These are phyloP conservation scores for Chelidonichthys spinosus DNA, from an alignment of 2,797 vertebrate species.

Conservation along the genomic window DNA sequence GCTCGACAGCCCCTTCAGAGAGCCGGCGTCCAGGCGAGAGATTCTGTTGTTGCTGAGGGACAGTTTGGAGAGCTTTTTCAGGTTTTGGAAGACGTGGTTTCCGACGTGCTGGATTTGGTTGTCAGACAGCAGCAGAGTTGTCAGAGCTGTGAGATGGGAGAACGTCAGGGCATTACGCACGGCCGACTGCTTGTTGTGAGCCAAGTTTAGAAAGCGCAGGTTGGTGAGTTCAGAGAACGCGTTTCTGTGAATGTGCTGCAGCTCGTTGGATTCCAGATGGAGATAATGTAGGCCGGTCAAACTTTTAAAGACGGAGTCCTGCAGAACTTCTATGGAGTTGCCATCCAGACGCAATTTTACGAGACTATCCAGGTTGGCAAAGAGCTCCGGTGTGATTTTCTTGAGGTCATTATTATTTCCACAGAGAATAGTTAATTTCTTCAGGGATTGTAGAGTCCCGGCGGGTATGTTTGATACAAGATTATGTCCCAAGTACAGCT, in stretches of 20 bases:
- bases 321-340: constrained; percentile 87
- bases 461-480: constrained; percentile 83
- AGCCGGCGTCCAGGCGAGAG: constrained; percentile 82
- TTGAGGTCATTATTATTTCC: constrained; percentile 90
- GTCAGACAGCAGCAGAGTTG: constrained; percentile 89
- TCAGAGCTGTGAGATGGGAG: constrained; percentile 86
- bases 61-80: constrained; percentile 88
- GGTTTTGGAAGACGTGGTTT: constrained; percentile 88
- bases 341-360: constrained; percentile 92
- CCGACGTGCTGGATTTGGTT: constrained; percentile 89
- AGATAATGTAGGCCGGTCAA: constrained; percentile 90
- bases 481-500: constrained; percentile 96
- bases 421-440: constrained; percentile 90
- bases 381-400: constrained; percentile 85
- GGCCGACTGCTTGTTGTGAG: constrained; percentile 89
- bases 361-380: constrained; percentile 86
- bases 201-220: constrained; percentile 93
- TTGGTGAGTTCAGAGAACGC: constrained; percentile 89
- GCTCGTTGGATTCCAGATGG: constrained; percentile 92
- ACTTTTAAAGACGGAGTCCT: constrained; percentile 89
- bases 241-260: constrained; percentile 90
- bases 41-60: constrained; percentile 91
- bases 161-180: constrained; percentile 87
- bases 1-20: constrained; percentile 87
- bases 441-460: constrained; percentile 87